Conservation (phyloP, 2,797 vertebrate species). For the Myripristis jacobus region DNA sequence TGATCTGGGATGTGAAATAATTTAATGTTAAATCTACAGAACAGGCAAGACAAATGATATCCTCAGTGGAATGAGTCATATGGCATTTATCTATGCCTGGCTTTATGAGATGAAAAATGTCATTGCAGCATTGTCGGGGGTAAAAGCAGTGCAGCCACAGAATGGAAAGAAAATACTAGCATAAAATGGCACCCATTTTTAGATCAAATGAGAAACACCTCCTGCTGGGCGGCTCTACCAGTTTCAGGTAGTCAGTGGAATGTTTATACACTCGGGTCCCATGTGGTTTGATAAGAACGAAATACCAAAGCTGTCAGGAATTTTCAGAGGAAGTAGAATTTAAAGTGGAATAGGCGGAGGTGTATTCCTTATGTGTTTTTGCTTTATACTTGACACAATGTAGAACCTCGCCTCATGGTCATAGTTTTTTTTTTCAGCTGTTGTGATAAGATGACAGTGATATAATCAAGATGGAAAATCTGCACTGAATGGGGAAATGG, state of each 20-base stretch:
- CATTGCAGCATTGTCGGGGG: constrained; percentile 25
- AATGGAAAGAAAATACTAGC: constrained; percentile 34
- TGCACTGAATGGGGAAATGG: background rate
- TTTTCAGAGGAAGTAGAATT: constrained; percentile 29
- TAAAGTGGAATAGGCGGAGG: background rate
- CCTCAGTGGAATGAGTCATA: constrained; percentile 26
- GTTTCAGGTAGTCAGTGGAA: constrained; percentile 27
- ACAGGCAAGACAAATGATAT: background rate
- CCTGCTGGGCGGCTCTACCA: constrained; percentile 35
- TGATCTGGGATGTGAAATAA: background rate
- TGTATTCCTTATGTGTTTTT: too few relatives aligned
- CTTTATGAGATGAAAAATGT: constrained; percentile 29
- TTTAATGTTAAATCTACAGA: background rate
- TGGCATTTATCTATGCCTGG: constrained; percentile 12
- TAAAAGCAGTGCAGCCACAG: constrained; percentile 14
- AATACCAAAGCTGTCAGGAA: constrained; percentile 35
- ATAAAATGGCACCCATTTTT: constrained; percentile 34
- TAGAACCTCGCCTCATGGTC: too few relatives aligned
- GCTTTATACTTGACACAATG: too few relatives aligned
- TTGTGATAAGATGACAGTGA: too few relatives aligned
- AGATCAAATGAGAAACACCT: constrained; percentile 44
- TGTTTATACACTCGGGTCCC: constrained; percentile 44
- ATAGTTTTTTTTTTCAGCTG: too few relatives aligned
- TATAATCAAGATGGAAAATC: too few relatives aligned
- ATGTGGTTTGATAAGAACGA: constrained; percentile 49